These are phyloP conservation scores for Trichosurus vulpecula DNA, from an alignment of 2,797 vertebrate species.

Conservation along the genomic window DNA sequence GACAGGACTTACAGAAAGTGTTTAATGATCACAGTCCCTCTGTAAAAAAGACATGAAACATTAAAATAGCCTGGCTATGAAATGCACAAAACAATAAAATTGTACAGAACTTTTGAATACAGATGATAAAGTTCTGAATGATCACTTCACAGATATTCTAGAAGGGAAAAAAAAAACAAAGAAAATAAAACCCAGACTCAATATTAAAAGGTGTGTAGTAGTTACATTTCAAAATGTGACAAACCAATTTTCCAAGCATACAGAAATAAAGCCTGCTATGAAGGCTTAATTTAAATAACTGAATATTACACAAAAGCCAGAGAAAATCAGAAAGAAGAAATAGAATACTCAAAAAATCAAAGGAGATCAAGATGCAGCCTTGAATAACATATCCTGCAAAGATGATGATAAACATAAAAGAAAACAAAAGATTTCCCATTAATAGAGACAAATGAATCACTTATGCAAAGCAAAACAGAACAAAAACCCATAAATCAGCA, in stretches of 20 bases:
- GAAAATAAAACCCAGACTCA: background rate
- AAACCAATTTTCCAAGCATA: background rate
- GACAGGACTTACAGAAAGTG: background rate
- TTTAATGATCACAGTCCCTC: background rate
- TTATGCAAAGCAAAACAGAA: background rate
- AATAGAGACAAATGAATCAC: background rate
- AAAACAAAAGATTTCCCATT: background rate
- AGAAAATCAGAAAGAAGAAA: background rate
- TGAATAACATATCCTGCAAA: background rate
- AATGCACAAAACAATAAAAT: background rate
- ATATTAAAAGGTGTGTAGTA: background rate
- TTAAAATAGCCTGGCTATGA: background rate
- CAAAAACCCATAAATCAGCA: background rate
- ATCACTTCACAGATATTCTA: background rate
- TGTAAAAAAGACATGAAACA: background rate
- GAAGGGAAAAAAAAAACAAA: background rate
- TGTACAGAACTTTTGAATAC: background rate
- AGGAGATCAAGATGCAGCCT: background rate
- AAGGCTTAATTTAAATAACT: background rate
- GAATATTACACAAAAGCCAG: background rate
- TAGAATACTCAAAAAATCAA: background rate
- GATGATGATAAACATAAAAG: background rate
- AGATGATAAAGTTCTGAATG: background rate
- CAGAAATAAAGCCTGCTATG: background rate
- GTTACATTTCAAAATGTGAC: background rate